phyloP scores from a whole-genome alignment of 2,113 vertebrate species.

The Nipponia nippon region DNA sequence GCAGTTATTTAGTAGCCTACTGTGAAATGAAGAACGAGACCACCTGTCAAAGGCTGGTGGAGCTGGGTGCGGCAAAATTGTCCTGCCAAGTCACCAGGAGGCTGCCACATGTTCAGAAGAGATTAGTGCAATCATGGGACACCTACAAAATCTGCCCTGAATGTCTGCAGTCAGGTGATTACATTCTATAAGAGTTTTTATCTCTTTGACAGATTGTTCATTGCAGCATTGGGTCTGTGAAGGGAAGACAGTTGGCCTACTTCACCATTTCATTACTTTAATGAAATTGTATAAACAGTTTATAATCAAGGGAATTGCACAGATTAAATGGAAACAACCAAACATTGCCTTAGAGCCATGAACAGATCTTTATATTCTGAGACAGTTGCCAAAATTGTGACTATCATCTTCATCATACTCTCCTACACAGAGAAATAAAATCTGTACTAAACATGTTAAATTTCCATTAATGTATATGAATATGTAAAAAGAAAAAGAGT shows the following conservation, averaged over 20 bases:
- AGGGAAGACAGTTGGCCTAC: neutral
- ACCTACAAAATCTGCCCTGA: neutral
- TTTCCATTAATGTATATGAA: neutral
- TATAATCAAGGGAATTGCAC: neutral
- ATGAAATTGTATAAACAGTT: neutral
- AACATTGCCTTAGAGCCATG: neutral
- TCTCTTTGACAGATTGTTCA: neutral
- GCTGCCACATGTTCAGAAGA: neutral
- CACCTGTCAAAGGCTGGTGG: neutral
- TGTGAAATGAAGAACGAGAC: neutral
- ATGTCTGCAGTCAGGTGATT: neutral
- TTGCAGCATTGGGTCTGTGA: neutral
- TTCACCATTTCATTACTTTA: neutral
- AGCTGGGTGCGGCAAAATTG: neutral
- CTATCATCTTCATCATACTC: neutral
- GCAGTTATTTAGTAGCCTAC: neutral
- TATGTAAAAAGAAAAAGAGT: neutral
- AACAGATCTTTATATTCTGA: neutral
- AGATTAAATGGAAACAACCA: neutral
- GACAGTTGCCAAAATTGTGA: neutral
- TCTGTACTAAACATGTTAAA: neutral
- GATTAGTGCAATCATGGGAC: neutral
- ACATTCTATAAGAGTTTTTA: neutral
- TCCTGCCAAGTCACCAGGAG: neutral
- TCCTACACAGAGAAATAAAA: neutral